phyloP scores from a whole-genome alignment of 1,140 invertebrate genomes.

The Paracyclopina nana region DNA sequence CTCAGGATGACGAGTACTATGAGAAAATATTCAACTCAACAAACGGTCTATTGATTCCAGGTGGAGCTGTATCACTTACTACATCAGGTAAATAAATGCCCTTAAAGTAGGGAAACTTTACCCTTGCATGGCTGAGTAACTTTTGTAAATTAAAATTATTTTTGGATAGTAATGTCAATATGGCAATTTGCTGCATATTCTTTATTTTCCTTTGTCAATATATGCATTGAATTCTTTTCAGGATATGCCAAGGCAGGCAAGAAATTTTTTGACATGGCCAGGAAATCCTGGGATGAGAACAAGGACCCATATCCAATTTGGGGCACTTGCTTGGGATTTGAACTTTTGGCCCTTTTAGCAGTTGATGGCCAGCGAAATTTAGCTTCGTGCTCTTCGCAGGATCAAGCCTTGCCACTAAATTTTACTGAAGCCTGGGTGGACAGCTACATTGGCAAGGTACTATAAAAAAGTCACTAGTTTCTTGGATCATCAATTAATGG shows the following conservation, averaged over 20 bases:
- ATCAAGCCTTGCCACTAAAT: background rate
- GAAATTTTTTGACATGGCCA: background rate
- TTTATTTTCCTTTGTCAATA: background rate
- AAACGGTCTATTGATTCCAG: background rate
- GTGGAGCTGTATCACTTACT: background rate
- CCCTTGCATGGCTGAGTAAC: background rate
- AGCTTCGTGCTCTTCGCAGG: background rate
- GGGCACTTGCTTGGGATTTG: background rate
- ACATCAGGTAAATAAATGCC: background rate
- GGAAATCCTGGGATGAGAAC: too few species aligned
- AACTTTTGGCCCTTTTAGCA: background rate
- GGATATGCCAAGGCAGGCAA: background rate
- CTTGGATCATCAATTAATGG: too few species aligned
- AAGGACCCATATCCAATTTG: background rate
- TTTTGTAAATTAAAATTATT: background rate
- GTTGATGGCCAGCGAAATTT: background rate
- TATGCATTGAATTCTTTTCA: background rate
- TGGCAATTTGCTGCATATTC: background rate
- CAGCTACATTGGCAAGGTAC: too few species aligned
- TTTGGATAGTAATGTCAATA: background rate
- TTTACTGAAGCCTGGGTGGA: too few species aligned
- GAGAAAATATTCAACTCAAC: background rate
- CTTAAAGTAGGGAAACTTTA: background rate
- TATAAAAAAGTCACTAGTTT: too few species aligned
- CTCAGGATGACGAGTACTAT: background rate